Percentiles rank a stretch among this genome's conserved stretches.
These are phyloP conservation scores for Chelon auratus DNA, from an alignment of 2,797 vertebrate species.

Conservation along the genomic window DNA sequence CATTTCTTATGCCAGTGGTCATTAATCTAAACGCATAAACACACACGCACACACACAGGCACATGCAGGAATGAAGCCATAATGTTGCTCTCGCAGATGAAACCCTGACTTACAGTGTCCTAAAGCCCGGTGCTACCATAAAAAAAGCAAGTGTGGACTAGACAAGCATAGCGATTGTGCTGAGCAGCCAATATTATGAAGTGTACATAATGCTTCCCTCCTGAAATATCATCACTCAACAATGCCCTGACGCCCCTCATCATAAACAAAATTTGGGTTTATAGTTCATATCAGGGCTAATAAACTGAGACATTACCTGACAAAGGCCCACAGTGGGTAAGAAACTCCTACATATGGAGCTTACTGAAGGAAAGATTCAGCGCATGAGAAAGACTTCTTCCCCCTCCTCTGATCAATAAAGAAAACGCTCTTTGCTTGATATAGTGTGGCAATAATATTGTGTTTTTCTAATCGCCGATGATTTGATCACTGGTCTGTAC, in stretches of 20 bases:
- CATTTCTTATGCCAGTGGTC: slow-evolving; percentile 71
- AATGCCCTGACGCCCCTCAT: slow-evolving; percentile 68
- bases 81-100: slow-evolving; percentile 64
- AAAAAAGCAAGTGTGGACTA: slow-evolving; percentile 62
- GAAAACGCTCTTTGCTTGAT: slow-evolving; percentile 38
- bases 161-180: slow-evolving; percentile 57
- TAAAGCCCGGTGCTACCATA: slow-evolving; percentile 68
- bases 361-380: slow-evolving; percentile 24
- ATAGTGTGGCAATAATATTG: slow-evolving; percentile 54
- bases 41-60: slow-evolving; percentile 29
- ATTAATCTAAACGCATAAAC: slow-evolving; percentile 77
- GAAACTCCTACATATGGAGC: slow-evolving; percentile 55
- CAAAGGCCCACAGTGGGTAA: slow-evolving; percentile 56
- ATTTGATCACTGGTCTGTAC: slow-evolving; percentile 60
- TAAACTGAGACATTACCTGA: slow-evolving; percentile 78
- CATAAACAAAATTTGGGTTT: slow-evolving; percentile 81
- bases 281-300: slow-evolving; percentile 78
- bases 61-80: slow-evolving; percentile 52
- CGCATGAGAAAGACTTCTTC: not conserved
- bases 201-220: slow-evolving; percentile 77
- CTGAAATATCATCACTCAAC: slow-evolving; percentile 78
- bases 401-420: slow-evolving; percentile 32
- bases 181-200: slow-evolving; percentile 77
- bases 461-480: slow-evolving; percentile 55
- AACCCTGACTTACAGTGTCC: slow-evolving; percentile 63